A percentile compares a stretch with the other conserved stretches of the same genome.
phyloP scores from a whole-genome alignment of 2,888 invertebrate species.

The Agriopis aurantiaria region DNA sequence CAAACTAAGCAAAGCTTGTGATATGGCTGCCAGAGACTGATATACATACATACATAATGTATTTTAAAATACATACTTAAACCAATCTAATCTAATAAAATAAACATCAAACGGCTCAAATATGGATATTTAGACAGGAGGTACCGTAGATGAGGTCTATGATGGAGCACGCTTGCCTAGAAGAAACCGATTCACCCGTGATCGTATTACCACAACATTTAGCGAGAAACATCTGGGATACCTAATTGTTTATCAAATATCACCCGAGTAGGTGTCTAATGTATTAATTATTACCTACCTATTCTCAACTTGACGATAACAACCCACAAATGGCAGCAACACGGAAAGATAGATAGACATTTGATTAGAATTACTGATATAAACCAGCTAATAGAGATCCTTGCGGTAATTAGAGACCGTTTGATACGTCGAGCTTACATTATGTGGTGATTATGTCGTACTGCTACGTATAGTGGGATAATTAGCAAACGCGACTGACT shows the following conservation, averaged over 20 bases:
- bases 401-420: constrained; percentile 23
- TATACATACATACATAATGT: no score
- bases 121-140: no score
- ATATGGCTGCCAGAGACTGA: no score
- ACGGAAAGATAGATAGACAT: constrained; percentile 17
- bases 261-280: not conserved
- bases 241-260: not conserved
- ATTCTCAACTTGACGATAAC: constrained; percentile 4
- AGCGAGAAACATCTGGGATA: not conserved
- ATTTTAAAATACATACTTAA: no score
- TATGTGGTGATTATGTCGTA: constrained; percentile 24
- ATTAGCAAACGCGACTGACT: constrained; percentile 17
- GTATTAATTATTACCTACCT: not conserved
- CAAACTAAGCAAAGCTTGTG: no score
- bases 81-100: no score
- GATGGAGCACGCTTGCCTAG: no score
- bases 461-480: constrained; percentile 11
- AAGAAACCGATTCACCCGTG: no score
- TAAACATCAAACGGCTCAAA: no score
- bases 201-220: not conserved
- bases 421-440: constrained; percentile 24
- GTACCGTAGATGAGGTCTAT: no score
- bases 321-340: constrained; percentile 27
- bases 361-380: constrained; percentile 10
- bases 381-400: constrained; percentile 17